Evolutionary conservation across 2,113 vertebrate species (phyloP), one percentile per base, ranked within the genome.

Genomic region (Zosterops hypoxanthus): DNA sequence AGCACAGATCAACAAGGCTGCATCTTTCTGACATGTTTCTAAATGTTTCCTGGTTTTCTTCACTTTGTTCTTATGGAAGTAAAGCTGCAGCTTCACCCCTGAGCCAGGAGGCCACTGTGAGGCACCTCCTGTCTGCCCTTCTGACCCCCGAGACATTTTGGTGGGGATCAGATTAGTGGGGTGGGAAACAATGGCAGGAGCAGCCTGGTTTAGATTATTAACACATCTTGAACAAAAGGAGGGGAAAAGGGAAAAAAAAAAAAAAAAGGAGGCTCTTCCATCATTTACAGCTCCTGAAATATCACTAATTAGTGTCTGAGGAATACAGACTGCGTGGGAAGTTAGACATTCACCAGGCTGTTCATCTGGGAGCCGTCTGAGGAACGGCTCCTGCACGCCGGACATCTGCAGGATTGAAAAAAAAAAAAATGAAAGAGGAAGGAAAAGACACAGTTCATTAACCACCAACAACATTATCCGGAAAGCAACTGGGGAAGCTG

Each of bases 251-350:
- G 7, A 0, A 3, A 22, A 21, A 52, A 14, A 57, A 22, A 52
- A 16, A 57, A n/a, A 26, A 39, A 18, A 42, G 2, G 22, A 87
- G 60, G 14, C 44, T 75, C 42, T 82, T 95, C 90, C 57, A 86
- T 90, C 90, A 88, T 88, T 94, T 91, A 26, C 72, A 75, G 65
- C 82, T 93, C 96, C 90, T 1, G 19, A 92, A 96, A 90, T 92
- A 95, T 29, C 61, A 23, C 92, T 96, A 97, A 97, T 95, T 96
- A 93, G 86, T 21, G 77, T 96, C 95, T 94, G 93, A 93, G 93
- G 95, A 92, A 92, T 96, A 94, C 79, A 90, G 93, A 42, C 90
- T 96, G 95, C 16, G 80, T 95, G 95, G 94, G 95, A 97, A 96
- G 94, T 75, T 92, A 86, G 86, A 68, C 86, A 47, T 94, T 49